phyloP scores from a whole-genome alignment of 2,888 invertebrate species.

The Hylaea fasciaria region DNA sequence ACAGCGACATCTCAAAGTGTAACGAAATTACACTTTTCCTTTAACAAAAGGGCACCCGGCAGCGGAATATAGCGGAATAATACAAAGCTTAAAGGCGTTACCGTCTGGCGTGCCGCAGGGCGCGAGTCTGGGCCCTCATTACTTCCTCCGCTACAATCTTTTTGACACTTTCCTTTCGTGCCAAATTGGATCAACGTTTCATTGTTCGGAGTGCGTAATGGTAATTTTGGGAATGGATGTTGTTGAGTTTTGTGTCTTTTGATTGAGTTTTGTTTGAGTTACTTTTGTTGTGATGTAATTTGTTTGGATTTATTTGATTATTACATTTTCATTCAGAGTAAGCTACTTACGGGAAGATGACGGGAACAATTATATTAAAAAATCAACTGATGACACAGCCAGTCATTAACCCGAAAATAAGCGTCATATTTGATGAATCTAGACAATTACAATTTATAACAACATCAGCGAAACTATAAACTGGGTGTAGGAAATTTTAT shows the following conservation, averaged over 20 bases:
- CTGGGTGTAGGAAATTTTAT: too few relatives aligned
- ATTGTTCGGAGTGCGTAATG: conserved; percentile 65
- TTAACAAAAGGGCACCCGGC: conserved; percentile 65
- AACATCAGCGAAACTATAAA: too few relatives aligned
- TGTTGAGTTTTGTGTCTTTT: conserved; percentile 51
- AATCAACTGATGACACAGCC: too few relatives aligned
- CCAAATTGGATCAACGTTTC: conserved; percentile 76
- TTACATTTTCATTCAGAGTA: conserved; percentile 6
- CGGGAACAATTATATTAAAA: neutral
- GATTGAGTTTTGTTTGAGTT: conserved; percentile 44
- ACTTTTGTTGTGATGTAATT: conserved; percentile 28
- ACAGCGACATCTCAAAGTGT: conserved; percentile 83
- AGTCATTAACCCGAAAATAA: too few relatives aligned
- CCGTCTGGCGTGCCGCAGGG: conserved; percentile 73
- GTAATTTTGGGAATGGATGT: conserved; percentile 62
- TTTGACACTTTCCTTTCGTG: conserved; percentile 74
- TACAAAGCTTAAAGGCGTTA: conserved; percentile 78
- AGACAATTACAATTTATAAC: too few relatives aligned
- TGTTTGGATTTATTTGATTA: conserved; percentile 14
- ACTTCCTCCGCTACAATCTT: conserved; percentile 67
- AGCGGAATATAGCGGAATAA: conserved; percentile 75
- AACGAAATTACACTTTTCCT: conserved; percentile 83
- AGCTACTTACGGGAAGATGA: neutral
- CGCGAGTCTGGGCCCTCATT: conserved; percentile 68
- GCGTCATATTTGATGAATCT: too few relatives aligned